Conservation (phyloP, 2,888 invertebrate genomes). For the Eristalis pertinax region DNA sequence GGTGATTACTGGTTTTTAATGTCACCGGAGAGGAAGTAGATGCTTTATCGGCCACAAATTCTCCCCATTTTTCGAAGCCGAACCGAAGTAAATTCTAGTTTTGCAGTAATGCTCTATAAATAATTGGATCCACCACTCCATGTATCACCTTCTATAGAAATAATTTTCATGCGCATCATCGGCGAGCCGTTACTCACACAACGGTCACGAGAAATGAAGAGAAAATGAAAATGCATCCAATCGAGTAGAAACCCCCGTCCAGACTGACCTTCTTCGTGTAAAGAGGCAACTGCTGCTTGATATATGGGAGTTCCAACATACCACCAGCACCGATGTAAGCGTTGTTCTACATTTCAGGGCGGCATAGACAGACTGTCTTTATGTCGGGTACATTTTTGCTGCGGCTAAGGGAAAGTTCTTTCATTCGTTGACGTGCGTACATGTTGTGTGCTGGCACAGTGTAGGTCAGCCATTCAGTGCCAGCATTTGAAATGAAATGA, state of each 20-base stretch:
- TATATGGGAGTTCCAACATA: constrained; percentile 19
- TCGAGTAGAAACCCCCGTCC: constrained; percentile 34
- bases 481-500: constrained; percentile 49
- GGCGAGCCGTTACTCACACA: neutral
- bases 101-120: neutral
- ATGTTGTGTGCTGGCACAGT: neutral
- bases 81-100: neutral
- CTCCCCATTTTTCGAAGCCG: too few relatives aligned
- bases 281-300: constrained; percentile 30
- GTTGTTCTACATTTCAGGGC: constrained; percentile 63
- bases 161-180: neutral
- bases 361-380: constrained; percentile 65
- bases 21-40: too few relatives aligned
- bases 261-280: constrained; percentile 56
- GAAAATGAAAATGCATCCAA: constrained; percentile 34
- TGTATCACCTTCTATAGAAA: neutral
- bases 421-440: neutral
- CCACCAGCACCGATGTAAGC: constrained; percentile 48
- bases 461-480: constrained; percentile 37
- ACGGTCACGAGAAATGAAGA: neutral
- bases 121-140: neutral
- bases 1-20: too few relatives aligned
- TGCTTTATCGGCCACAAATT: too few relatives aligned
- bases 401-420: constrained; percentile 37
- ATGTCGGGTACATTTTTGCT: constrained; percentile 54